A percentile compares a stretch with the other conserved stretches of the same genome.
Conservation (phyloP, 2,797 vertebrate species). For the Semaprochilodus insignis region DNA sequence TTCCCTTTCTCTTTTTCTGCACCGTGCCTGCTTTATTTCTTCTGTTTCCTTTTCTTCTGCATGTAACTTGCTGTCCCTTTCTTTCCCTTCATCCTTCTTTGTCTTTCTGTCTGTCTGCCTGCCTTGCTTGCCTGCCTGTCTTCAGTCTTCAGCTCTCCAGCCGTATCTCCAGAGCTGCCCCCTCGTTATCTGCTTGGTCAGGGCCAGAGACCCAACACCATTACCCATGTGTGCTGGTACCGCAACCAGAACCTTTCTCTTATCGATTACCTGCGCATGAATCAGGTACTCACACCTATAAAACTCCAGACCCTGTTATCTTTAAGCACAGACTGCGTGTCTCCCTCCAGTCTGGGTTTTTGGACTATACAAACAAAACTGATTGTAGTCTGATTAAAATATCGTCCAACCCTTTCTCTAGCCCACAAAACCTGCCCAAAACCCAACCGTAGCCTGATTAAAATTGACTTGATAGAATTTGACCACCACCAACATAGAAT, state of each 20-base stretch:
- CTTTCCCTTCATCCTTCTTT: constrained; percentile 5
- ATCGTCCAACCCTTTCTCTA: too few relatives aligned
- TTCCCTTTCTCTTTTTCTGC: constrained; percentile 11
- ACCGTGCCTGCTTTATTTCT: constrained; percentile 16
- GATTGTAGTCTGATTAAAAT: not conserved
- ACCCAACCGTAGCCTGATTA: too few relatives aligned
- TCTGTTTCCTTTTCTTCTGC: constrained; percentile 66
- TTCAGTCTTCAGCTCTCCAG: constrained; percentile 85
- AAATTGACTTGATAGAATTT: too few relatives aligned
- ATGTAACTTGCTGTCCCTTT: not conserved
- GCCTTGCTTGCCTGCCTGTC: constrained; percentile 59
- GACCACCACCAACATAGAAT: too few relatives aligned
- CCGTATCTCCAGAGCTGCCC: constrained; percentile 86
- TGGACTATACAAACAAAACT: not conserved
- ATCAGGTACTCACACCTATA: constrained; percentile 83
- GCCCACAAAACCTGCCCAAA: too few relatives aligned
- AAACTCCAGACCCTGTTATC: not conserved
- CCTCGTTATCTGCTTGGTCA: constrained; percentile 88
- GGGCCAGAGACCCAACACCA: constrained; percentile 91
- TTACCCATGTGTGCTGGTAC: constrained; percentile 97
- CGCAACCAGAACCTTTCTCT: constrained; percentile 93
- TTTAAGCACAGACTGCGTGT: not conserved
- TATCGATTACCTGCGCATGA: constrained; percentile 93
- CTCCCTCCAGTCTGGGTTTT: not conserved
- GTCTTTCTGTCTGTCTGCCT: not conserved